Evolutionary conservation across 1,140 invertebrate genomes (phyloP).

Genomic region (Conopomorpha cramerella): DNA sequence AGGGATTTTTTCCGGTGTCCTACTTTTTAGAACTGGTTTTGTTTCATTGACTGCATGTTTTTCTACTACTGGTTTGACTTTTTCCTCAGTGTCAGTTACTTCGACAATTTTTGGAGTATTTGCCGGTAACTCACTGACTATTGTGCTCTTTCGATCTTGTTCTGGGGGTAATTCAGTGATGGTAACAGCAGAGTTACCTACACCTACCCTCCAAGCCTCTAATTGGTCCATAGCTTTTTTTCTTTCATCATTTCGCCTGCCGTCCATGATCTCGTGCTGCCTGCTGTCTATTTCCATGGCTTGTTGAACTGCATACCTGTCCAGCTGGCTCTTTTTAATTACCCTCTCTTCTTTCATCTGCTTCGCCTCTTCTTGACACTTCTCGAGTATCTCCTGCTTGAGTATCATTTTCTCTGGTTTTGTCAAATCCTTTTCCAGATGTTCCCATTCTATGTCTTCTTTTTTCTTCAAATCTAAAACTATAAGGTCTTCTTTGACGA

Average conservation of each 20-base stretch:
- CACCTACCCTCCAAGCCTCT: constrained; percentile 64
- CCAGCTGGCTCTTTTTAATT: constrained; percentile 48
- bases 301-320: constrained; percentile 62
- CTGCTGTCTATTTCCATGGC: constrained; percentile 65
- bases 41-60: constrained; percentile 6
- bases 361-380: constrained; percentile 60
- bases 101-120: constrained; percentile 1
- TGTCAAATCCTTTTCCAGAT: constrained; percentile 50
- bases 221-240: constrained; percentile 69
- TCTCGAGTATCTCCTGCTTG: constrained; percentile 57
- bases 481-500: constrained; percentile 57
- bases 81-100: constrained; percentile 5
- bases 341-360: constrained; percentile 53
- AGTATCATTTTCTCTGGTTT: constrained; percentile 62
- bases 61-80: constrained; percentile 22
- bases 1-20: constrained; percentile 6
- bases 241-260: constrained; percentile 59
- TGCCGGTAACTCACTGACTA: constrained; percentile 4
- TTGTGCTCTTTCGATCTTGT: too few relatives aligned
- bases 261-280: constrained; percentile 61
- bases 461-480: constrained; percentile 67
- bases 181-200: too few relatives aligned
- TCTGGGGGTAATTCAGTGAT: too few relatives aligned
- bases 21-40: constrained; percentile 2
- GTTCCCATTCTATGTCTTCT: constrained; percentile 60